Conservation (phyloP, 2,797 vertebrate species). For the Xerus rutilus region DNA sequence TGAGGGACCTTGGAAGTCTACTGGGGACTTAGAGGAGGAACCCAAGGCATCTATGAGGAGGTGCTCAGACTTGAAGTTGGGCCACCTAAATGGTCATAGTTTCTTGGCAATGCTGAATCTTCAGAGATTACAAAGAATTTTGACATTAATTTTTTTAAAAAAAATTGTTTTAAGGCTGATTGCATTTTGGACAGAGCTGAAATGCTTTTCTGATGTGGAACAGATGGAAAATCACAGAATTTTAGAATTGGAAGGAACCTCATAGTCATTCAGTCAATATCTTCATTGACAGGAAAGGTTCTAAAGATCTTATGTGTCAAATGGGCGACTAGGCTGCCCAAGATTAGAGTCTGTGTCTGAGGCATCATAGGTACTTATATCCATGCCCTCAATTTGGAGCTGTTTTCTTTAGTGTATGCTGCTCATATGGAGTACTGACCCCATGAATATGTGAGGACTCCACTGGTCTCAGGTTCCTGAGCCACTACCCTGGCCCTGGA, state of each 20-base stretch:
- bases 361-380: background rate
- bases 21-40: conserved; percentile 39
- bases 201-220: conserved; percentile 76
- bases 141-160: conserved; percentile 47
- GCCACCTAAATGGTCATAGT: conserved; percentile 44
- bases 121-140: conserved; percentile 64
- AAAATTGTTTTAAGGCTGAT: conserved; percentile 66
- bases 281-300: conserved; percentile 19
- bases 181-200: conserved; percentile 70
- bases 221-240: conserved; percentile 69
- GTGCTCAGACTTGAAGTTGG: background rate
- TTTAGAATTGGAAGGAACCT: conserved; percentile 59
- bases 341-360: background rate
- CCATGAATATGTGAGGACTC: background rate
- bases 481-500: background rate
- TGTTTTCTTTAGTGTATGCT: background rate
- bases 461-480: background rate
- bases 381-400: background rate
- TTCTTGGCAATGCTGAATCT: conserved; percentile 59
- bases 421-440: background rate
- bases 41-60: background rate
- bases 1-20: conserved; percentile 40
- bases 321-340: background rate
- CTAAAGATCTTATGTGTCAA: background rate
- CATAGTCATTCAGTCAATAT: background rate